Evolutionary conservation across 2,888 invertebrate genomes (phyloP).

Genomic region (Gasteruption jaculator): DNA sequence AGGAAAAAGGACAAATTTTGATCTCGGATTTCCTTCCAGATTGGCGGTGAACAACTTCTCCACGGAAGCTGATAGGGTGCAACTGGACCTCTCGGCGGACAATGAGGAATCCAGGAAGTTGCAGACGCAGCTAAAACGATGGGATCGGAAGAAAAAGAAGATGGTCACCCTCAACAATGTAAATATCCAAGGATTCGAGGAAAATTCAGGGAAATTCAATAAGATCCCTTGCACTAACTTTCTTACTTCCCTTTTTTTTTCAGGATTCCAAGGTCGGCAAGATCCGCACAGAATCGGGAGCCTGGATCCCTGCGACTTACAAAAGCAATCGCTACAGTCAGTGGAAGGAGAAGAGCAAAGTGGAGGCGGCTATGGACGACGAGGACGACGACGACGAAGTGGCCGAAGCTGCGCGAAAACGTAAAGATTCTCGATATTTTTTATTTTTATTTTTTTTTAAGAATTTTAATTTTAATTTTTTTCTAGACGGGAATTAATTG

Average conservation of each 20-base stretch:
- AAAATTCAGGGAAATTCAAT: no score
- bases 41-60: constrained; percentile 77
- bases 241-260: constrained; percentile 24
- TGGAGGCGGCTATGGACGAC: constrained; percentile 48
- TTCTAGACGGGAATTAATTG: background rate
- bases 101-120: constrained; percentile 64
- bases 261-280: constrained; percentile 63
- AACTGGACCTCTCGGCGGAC: constrained; percentile 82
- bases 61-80: constrained; percentile 71
- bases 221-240: constrained; percentile 1
- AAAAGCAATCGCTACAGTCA: constrained; percentile 85
- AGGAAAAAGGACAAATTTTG: constrained; percentile 1
- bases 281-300: constrained; percentile 94
- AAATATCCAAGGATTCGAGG: no score
- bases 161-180: constrained; percentile 74
- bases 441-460: constrained; percentile 14
- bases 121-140: constrained; percentile 65
- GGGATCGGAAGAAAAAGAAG: constrained; percentile 96
- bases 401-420: no score
- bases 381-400: constrained; percentile 53
- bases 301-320: constrained; percentile 89
- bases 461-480: background rate
- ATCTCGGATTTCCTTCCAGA: constrained; percentile 49
- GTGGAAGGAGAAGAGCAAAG: constrained; percentile 78
- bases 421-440: constrained; percentile 29